A percentile compares a stretch with the other conserved stretches of the same genome.
Conservation (phyloP, 2,113 vertebrate species). For the Zosterops japonicus region DNA sequence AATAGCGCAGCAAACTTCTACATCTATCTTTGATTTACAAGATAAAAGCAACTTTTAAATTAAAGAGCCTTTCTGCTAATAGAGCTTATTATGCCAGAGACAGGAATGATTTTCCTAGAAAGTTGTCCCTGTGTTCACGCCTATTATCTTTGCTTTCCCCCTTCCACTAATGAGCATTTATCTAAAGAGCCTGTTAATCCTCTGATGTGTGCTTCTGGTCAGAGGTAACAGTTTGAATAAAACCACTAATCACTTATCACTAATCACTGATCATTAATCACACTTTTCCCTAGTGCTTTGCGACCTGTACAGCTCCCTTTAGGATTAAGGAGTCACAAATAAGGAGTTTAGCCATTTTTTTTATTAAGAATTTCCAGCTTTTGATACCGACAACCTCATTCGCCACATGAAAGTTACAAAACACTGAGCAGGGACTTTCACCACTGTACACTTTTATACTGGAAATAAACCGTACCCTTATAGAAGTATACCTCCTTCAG, state of each 20-base stretch:
- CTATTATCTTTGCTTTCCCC: constrained; percentile 82
- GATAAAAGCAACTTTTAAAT: constrained; percentile 87
- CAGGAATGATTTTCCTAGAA: constrained; percentile 83
- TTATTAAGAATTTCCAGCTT: constrained; percentile 26
- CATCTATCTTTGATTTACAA: constrained; percentile 83
- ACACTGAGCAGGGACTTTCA: neutral
- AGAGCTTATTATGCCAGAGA: constrained; percentile 82
- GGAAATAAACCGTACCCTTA: neutral
- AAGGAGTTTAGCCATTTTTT: constrained; percentile 65
- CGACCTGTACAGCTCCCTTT: constrained; percentile 63
- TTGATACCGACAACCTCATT: constrained; percentile 41
- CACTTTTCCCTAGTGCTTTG: constrained; percentile 71
- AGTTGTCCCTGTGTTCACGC: constrained; percentile 81
- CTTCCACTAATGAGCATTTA: constrained; percentile 85
- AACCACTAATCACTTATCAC: constrained; percentile 84
- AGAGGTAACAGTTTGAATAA: constrained; percentile 87
- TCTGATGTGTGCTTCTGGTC: constrained; percentile 84
- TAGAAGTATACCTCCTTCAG: constrained; percentile 6
- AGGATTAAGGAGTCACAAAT: constrained; percentile 69
- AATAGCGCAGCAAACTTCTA: constrained; percentile 75
- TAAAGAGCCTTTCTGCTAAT: constrained; percentile 80
- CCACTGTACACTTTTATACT: neutral
- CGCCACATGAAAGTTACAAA: constrained; percentile 17
- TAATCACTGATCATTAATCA: constrained; percentile 83
- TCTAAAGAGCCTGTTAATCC: constrained; percentile 84